phyloP scores from a whole-genome alignment of 2,888 invertebrate genomes.

The Trichopria drosophilae region DNA sequence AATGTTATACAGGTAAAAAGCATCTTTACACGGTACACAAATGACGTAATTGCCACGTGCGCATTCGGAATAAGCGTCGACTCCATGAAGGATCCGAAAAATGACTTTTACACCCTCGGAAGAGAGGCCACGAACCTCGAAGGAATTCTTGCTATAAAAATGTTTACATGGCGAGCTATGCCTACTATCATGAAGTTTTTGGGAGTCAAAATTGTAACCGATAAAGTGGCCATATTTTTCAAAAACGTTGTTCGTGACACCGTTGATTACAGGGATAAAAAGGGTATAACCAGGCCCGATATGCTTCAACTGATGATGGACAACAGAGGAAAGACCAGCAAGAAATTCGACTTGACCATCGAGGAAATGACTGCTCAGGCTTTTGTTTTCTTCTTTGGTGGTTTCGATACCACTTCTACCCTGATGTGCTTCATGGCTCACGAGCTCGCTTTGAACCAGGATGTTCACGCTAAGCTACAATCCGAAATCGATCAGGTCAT shows the following conservation, averaged over 20 bases:
- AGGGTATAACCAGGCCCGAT: constrained; percentile 59
- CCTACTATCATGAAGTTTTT: constrained; percentile 29
- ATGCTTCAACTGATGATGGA: constrained; percentile 66
- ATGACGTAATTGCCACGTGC: constrained; percentile 42
- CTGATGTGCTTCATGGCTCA: constrained; percentile 40
- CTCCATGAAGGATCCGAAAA: constrained; percentile 41
- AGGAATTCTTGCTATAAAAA: constrained; percentile 20
- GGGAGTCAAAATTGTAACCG: constrained; percentile 13
- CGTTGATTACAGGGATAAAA: constrained; percentile 37
- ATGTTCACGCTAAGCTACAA: constrained; percentile 41
- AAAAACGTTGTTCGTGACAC: constrained; percentile 32
- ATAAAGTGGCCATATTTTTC: constrained; percentile 27
- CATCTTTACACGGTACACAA: constrained; percentile 37
- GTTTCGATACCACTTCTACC: no score
- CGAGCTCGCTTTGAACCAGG: constrained; percentile 36
- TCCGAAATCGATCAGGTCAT: constrained; percentile 46
- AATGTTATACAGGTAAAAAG: constrained; percentile 43
- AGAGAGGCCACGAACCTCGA: constrained; percentile 29
- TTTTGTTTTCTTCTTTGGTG: no score
- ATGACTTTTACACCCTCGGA: constrained; percentile 40
- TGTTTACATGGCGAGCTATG: constrained; percentile 25
- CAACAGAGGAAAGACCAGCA: constrained; percentile 37
- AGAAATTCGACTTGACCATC: constrained; percentile 33
- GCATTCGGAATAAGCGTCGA: constrained; percentile 43
- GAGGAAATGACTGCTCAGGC: constrained; percentile 56